Evolutionary conservation across 2,888 invertebrate genomes (phyloP).

Genomic region (Ariolimax columbianus): DNA sequence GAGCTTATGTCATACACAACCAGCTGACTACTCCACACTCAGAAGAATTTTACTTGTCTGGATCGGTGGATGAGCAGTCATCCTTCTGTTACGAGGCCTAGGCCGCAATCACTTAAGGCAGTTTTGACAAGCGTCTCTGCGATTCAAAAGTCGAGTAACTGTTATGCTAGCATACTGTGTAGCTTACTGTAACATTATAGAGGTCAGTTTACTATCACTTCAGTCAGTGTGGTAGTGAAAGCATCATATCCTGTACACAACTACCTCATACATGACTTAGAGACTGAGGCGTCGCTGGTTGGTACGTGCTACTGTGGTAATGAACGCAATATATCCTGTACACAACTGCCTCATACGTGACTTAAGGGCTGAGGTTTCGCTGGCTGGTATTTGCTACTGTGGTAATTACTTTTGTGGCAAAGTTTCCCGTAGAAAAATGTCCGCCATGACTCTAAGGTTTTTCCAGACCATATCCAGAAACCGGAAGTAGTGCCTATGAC

Average conservation of each 20-base stretch:
- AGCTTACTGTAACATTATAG: background rate
- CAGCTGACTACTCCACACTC: too few species aligned
- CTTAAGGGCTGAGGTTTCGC: slow-evolving; percentile 66
- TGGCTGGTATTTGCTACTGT: slow-evolving; percentile 62
- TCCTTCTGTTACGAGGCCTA: too few species aligned
- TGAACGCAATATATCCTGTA: background rate
- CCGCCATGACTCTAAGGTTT: slow-evolving; percentile 94
- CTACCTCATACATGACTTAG: slow-evolving; percentile 67
- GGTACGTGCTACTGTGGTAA: slow-evolving; percentile 55
- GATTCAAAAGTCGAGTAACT: background rate
- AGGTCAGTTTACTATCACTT: background rate
- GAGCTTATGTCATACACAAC: too few species aligned
- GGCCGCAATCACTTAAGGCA: background rate
- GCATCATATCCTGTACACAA: background rate
- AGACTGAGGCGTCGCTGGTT: slow-evolving; percentile 64
- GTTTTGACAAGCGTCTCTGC: background rate
- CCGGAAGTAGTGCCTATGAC: slow-evolving; percentile 97
- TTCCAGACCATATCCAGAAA: slow-evolving; percentile 98
- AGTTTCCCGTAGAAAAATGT: slow-evolving; percentile 70
- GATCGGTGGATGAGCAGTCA: too few species aligned
- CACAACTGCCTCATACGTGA: slow-evolving; percentile 62
- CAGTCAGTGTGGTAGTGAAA: background rate
- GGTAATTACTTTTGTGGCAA: slow-evolving; percentile 59
- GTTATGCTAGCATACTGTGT: too few species aligned
- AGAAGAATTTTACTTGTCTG: too few species aligned